These are phyloP conservation scores for Ruditapes philippinarum DNA, from an alignment of 1,140 invertebrate species.

Conservation along the genomic window DNA sequence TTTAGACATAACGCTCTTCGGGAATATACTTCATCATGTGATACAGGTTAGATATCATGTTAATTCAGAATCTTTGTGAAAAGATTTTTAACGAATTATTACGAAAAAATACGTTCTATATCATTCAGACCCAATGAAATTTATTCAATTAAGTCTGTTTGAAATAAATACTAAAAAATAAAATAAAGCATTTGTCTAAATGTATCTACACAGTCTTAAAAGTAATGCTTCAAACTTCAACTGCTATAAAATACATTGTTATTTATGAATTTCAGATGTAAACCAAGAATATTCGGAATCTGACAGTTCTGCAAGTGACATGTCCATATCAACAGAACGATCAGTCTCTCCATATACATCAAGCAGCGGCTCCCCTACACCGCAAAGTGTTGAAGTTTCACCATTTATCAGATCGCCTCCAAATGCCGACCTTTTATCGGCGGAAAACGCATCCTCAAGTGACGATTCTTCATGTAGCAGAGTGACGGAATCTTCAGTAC, in stretches of 20 bases:
- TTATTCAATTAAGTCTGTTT: no score
- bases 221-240: no score
- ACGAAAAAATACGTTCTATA: no score
- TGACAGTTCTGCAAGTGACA: not conserved
- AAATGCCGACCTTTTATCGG: not conserved
- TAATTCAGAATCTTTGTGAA: no score
- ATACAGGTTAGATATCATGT: no score
- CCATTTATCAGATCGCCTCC: not conserved
- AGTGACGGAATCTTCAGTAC: not conserved
- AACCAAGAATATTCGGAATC: not conserved
- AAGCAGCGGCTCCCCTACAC: not conserved
- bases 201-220: no score
- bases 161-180: no score
- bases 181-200: no score
- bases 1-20: slow-evolving; percentile 12
- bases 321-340: not conserved
- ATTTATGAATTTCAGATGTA: not conserved
- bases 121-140: no score
- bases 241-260: no score
- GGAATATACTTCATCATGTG: no score
- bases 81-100: no score
- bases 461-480: slow-evolving; percentile 46
- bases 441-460: slow-evolving; percentile 64
- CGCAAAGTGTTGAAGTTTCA: not conserved
- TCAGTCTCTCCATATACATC: not conserved